Evolutionary conservation across 2,888 invertebrate species (phyloP), one percentile per base, ranked within the genome.

Genomic region (Epirrhoe tristata): DNA sequence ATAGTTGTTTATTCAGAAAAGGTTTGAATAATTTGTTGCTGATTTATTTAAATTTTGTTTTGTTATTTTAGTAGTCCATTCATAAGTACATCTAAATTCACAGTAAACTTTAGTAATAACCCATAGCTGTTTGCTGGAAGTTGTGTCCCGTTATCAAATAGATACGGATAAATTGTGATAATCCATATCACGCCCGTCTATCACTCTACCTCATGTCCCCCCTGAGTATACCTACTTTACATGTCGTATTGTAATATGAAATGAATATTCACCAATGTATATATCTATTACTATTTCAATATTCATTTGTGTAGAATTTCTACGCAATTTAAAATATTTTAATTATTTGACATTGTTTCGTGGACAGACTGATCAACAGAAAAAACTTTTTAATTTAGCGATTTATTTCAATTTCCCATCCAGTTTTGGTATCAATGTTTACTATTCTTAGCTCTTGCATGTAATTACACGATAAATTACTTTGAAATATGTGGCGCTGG

Each of bases 121-220:
- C 24, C 1, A 24, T 24, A 24, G 24, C 24, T 48, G 14, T 48
- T 48, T 48, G 48, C 16, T 16, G 7, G 39, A 48, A 48, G 16
- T 48, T 48, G 16, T 48, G 16, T 48, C 5, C 48, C 14, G 48
- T 51, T 89, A 89, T 89, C 88, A 67, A 67, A 70, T 70, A 73
- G 86, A 87, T 87, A 87, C 84, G 81, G 72, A 72, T 70, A 72
- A 66, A 36, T 48, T 70, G 75, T 81, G 88, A 90, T 91, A 90
- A 88, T 85, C 83, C 86, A 66, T 88, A 86, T 87, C 86, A 82
- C 77, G 78, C 71, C 72, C 73, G 77, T 77, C 78, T 43, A 43
- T 43, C 39, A 73, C 77, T 77, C 63, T 16, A 48, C 48, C 39
- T 16, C 16, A 48, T 16, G 71, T 66, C 70, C 77, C 79, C 39